phyloP scores from a whole-genome alignment of 1,140 invertebrate species.

The Apis mellifera region Amel_HAv3.1 CM009933.2:4769001-4769500 shows the following conservation, averaged over 20 bases:
- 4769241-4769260: not conserved
- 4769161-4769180: too few relatives aligned
- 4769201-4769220: too few relatives aligned
- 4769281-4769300: not conserved
- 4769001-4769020: too few relatives aligned
- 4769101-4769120: too few relatives aligned
- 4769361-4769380: constrained; percentile 5
- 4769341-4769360: not conserved
- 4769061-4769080: too few relatives aligned
- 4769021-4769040: too few relatives aligned
- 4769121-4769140: too few relatives aligned
- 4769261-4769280: not conserved
- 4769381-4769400: constrained; percentile 8
- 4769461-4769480: not conserved
- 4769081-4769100: too few relatives aligned
- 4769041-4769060: too few relatives aligned
- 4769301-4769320: constrained; percentile 11
- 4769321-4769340: constrained; percentile 25
- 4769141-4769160: too few relatives aligned
- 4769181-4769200: too few relatives aligned
- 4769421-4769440: not conserved
- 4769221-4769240: not conserved
- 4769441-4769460: not conserved
- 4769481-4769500: not conserved
- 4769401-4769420: constrained; percentile 13